Percentiles rank a stretch among this genome's conserved stretches.
Evolutionary conservation across 2,797 vertebrate genomes (phyloP).

Genomic region (Lepus townsendii): DNA sequence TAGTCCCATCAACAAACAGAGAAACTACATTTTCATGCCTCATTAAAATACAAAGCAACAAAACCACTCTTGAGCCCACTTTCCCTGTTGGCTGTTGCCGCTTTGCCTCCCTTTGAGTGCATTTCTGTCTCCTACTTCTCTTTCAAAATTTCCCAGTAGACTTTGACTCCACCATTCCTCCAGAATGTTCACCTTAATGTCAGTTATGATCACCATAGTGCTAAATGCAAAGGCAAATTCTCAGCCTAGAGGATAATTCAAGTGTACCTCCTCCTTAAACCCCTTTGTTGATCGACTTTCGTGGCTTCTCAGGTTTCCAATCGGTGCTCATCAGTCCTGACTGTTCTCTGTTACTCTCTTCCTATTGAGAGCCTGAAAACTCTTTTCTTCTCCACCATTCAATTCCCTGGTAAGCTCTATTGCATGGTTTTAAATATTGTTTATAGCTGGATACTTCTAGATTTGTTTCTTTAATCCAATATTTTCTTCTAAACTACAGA

Average conservation of each 20-base stretch:
- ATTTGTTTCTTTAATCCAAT: not conserved
- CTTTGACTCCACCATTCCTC: not conserved
- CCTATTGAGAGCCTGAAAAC: not conserved
- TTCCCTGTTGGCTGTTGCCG: too few species aligned
- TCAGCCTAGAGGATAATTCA: not conserved
- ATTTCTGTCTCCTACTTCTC: not conserved
- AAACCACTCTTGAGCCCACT: not conserved
- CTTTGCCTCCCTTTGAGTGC: not conserved
- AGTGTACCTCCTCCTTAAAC: not conserved
- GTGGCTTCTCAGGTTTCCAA: accelerated
- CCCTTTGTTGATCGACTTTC: not conserved
- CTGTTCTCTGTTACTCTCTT: not conserved
- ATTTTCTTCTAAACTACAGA: not conserved
- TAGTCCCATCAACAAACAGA: too few species aligned
- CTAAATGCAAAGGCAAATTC: not conserved
- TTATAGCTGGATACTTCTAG: not conserved
- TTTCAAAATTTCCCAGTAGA: not conserved
- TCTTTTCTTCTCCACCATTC: not conserved
- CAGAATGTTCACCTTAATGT: too few species aligned
- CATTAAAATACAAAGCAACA: not conserved
- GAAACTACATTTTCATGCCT: not conserved
- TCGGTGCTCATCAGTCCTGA: accelerated
- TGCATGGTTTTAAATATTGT: not conserved
- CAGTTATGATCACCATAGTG: not conserved
- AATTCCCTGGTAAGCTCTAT: not conserved